These are phyloP conservation scores for Astyanax mexicanus DNA, from an alignment of 2,797 vertebrate genomes.

Conservation along the genomic window DNA sequence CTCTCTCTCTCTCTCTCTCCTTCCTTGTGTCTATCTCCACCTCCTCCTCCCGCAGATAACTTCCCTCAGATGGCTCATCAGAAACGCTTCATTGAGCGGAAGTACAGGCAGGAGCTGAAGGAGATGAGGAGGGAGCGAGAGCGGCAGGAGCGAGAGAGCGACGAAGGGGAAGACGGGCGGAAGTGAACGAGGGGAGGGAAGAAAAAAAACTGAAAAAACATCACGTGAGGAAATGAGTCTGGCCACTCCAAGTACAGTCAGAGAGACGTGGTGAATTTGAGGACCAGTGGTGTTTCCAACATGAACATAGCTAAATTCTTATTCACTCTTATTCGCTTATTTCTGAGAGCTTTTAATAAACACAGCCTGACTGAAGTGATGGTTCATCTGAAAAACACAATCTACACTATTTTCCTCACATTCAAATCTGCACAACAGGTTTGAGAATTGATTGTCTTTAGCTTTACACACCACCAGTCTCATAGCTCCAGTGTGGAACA, in stretches of 20 bases:
- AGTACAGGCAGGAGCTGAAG: conserved; percentile 98
- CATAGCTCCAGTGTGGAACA: too few relatives aligned
- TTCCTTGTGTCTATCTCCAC: too few relatives aligned
- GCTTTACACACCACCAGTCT: too few relatives aligned
- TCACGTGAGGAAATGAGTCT: background rate
- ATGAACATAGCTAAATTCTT: background rate
- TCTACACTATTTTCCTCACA: too few relatives aligned
- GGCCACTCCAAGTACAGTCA: background rate
- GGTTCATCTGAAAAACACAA: background rate
- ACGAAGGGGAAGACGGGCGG: conserved; percentile 85
- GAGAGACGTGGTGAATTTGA: background rate
- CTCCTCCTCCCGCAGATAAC: conserved; percentile 86
- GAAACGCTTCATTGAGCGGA: conserved; percentile 99
- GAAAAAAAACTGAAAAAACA: background rate
- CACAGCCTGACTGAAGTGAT: background rate
- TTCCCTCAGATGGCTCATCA: conserved; percentile 99
- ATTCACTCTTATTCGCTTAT: background rate
- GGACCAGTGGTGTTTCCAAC: background rate
- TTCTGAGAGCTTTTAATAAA: background rate
- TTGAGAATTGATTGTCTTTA: too few relatives aligned
- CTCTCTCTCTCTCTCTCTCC: background rate
- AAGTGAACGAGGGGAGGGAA: conserved; percentile 65
- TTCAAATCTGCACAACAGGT: too few relatives aligned
- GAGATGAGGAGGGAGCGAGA: conserved; percentile 98
- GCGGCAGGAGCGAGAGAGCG: conserved; percentile 90